phyloP scores from a whole-genome alignment of 1,140 invertebrate genomes.

The Bathynomus jamesi region DNA sequence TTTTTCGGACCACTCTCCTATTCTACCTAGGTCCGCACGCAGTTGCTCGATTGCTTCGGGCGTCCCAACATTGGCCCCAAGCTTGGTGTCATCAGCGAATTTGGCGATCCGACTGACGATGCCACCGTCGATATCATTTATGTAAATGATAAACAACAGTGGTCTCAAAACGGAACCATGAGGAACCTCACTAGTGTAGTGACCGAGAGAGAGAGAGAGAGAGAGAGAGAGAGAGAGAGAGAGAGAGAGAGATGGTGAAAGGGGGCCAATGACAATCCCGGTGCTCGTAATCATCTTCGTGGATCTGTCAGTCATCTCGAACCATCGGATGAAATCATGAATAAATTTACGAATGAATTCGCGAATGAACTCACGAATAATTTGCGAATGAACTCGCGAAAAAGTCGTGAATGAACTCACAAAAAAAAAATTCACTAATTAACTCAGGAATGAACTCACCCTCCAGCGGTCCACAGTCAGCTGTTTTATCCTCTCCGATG shows the following conservation, averaged over 20 bases:
- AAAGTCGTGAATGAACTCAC: background rate
- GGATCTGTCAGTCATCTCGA: background rate
- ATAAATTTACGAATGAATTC: background rate
- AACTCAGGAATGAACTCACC: slow-evolving; percentile 13
- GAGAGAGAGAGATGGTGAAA: background rate
- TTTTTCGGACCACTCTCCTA: no score
- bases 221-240: background rate
- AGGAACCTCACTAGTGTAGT: no score
- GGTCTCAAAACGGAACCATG: no score
- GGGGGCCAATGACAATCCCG: background rate
- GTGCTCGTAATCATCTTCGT: background rate
- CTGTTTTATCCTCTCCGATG: slow-evolving; percentile 25
- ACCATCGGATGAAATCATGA: background rate
- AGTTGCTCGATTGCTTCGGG: no score
- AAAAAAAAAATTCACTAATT: background rate
- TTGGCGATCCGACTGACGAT: no score
- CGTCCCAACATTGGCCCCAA: no score
- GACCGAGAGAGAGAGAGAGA: no score
- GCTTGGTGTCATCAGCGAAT: no score
- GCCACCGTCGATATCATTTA: no score
- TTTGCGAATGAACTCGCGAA: background rate
- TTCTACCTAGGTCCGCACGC: no score
- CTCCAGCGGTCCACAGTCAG: slow-evolving; percentile 32
- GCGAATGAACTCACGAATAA: no score
- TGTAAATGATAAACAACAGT: no score